phyloP scores from a whole-genome alignment of 2,888 invertebrate species.

The Calameuta idolon region DNA sequence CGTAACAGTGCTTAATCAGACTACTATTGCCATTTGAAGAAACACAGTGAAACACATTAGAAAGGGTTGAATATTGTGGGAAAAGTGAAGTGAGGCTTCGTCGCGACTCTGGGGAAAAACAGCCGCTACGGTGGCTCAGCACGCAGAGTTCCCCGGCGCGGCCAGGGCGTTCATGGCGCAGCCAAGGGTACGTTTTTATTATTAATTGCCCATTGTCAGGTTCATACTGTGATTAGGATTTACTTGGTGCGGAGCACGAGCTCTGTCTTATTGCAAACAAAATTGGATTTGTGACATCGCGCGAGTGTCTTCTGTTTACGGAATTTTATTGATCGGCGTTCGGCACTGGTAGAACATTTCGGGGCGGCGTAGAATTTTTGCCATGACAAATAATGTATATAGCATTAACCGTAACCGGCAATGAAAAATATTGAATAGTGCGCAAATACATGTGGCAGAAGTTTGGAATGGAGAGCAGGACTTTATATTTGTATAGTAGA shows the following conservation, averaged over 20 bases:
- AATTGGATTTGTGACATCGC: not conserved
- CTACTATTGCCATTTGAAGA: not conserved
- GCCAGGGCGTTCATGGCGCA: slow-evolving; percentile 89
- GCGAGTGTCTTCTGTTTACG: not conserved
- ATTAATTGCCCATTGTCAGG: not conserved
- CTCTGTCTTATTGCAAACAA: not conserved
- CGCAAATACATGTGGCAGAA: not conserved
- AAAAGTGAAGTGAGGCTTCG: slow-evolving; percentile 51
- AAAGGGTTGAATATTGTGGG: not conserved
- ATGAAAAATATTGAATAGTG: not conserved
- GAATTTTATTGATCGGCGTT: not conserved
- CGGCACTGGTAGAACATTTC: not conserved
- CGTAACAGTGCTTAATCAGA: not conserved
- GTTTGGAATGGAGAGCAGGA: not conserved
- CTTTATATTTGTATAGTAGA: not conserved
- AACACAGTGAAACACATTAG: not conserved
- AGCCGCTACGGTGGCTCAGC: slow-evolving; percentile 71
- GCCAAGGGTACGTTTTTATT: slow-evolving; percentile 81
- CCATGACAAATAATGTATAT: not conserved
- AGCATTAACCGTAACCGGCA: not conserved
- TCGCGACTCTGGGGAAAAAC: slow-evolving; percentile 64
- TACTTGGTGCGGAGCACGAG: not conserved
- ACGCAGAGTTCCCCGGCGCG: slow-evolving; percentile 73
- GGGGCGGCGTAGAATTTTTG: not conserved
- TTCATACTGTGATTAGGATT: not conserved